These are phyloP conservation scores for Lutraria lutraria DNA, from an alignment of 2,888 invertebrate genomes.

Conservation along the genomic window DNA sequence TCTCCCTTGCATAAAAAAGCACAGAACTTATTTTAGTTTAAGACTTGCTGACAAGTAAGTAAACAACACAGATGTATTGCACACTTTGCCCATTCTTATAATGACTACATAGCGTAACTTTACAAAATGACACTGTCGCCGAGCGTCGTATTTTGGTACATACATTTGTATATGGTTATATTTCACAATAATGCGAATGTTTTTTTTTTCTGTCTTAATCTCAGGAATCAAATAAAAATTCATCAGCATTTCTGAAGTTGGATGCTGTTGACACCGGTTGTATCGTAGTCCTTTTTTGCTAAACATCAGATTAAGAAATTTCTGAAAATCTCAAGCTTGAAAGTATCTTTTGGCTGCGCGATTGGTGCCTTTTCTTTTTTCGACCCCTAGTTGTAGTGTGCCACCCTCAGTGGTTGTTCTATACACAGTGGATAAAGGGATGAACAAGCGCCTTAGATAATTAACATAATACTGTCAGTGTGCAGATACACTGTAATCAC, in stretches of 20 bases:
- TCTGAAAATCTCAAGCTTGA: no score
- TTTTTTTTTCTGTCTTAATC: no score
- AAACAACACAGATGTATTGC: conserved; percentile 11
- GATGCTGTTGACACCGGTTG: no score
- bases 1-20: neutral
- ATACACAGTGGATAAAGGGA: neutral
- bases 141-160: neutral
- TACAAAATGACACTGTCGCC: neutral
- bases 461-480: neutral
- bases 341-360: no score
- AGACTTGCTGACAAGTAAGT: conserved; percentile 22
- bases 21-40: neutral
- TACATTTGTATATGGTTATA: neutral
- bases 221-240: no score
- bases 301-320: no score
- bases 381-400: no score
- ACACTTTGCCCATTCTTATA: conserved; percentile 5
- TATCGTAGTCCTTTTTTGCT: no score
- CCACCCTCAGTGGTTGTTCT: neutral
- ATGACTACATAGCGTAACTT: conserved; percentile 1
- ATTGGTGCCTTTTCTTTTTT: no score
- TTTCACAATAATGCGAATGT: no score
- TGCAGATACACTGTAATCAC: neutral
- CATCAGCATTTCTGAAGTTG: no score
- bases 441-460: neutral